phyloP scores from a whole-genome alignment of 2,888 invertebrate genomes.

The Cephonodes hylas region DNA sequence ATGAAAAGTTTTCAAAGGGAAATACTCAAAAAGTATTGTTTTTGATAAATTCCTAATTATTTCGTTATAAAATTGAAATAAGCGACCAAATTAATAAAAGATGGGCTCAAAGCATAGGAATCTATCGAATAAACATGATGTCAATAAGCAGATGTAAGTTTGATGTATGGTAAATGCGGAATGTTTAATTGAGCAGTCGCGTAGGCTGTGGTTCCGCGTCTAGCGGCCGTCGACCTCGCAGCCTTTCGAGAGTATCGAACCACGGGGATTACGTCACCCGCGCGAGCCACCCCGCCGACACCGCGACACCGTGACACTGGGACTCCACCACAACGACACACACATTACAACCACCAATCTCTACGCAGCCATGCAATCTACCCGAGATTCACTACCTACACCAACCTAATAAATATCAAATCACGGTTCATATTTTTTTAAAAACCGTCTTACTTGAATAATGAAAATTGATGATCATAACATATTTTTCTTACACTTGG shows the following conservation, averaged over 20 bases:
- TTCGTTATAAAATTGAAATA: too few relatives aligned
- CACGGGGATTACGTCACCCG: slow-evolving; percentile 72
- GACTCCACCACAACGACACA: background rate
- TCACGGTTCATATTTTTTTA: too few relatives aligned
- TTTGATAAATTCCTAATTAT: too few relatives aligned
- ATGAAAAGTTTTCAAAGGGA: too few relatives aligned
- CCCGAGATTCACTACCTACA: background rate
- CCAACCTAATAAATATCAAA: too few relatives aligned
- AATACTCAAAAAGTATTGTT: too few relatives aligned
- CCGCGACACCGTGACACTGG: slow-evolving; percentile 4
- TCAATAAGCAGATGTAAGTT: slow-evolving; percentile 21
- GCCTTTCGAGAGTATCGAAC: slow-evolving; percentile 74
- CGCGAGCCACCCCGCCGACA: slow-evolving; percentile 51
- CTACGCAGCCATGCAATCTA: background rate
- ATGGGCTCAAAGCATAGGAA: background rate
- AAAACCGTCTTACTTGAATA: too few relatives aligned
- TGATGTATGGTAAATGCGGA: slow-evolving; percentile 50
- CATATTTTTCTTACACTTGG: too few relatives aligned
- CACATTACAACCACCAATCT: background rate
- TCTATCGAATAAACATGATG: slow-evolving; percentile 8
- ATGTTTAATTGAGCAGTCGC: slow-evolving; percentile 74
- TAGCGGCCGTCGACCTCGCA: slow-evolving; percentile 73
- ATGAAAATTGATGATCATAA: too few relatives aligned
- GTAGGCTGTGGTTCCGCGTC: slow-evolving; percentile 76
- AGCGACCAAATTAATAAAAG: background rate